phyloP scores from a whole-genome alignment of 2,888 invertebrate species.

The Euproctis similis region DNA sequence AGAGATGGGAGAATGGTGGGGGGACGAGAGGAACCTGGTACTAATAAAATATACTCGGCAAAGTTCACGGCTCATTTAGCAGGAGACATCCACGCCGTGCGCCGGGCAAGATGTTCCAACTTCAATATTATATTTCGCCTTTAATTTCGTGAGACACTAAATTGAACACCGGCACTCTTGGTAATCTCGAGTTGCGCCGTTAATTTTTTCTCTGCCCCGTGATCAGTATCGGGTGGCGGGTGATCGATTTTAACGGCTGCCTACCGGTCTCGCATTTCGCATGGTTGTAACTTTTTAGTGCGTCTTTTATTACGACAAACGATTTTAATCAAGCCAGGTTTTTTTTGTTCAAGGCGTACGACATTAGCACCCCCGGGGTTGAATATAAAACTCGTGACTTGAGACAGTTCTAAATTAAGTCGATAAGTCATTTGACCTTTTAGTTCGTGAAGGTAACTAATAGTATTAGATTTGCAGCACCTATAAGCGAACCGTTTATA shows the following conservation, averaged over 20 bases:
- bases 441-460: too few relatives aligned
- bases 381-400: slow-evolving; percentile 66
- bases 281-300: slow-evolving; percentile 72
- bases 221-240: slow-evolving; percentile 60
- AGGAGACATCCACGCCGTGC: slow-evolving; percentile 33
- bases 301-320: slow-evolving; percentile 74
- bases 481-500: too few relatives aligned
- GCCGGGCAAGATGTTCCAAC: slow-evolving; percentile 31
- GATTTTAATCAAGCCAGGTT: slow-evolving; percentile 73
- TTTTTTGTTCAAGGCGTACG: slow-evolving; percentile 63
- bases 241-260: slow-evolving; percentile 72
- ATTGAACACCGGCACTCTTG: slow-evolving; percentile 47
- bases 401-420: too few relatives aligned
- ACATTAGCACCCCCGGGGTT: slow-evolving; percentile 62
- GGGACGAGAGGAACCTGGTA: slow-evolving; percentile 12
- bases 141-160: slow-evolving; percentile 45
- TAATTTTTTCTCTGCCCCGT: slow-evolving; percentile 65
- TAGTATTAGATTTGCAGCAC: too few relatives aligned
- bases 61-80: slow-evolving; percentile 58
- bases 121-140: slow-evolving; percentile 55
- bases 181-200: slow-evolving; percentile 51
- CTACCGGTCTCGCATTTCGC: slow-evolving; percentile 60
- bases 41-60: slow-evolving; percentile 55
- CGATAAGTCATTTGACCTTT: too few relatives aligned
- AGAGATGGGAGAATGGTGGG: slow-evolving; percentile 13